Evolutionary conservation across 2,797 vertebrate species (phyloP), one percentile per base, ranked within the genome.

Genomic region (Protonibea diacanthus): DNA sequence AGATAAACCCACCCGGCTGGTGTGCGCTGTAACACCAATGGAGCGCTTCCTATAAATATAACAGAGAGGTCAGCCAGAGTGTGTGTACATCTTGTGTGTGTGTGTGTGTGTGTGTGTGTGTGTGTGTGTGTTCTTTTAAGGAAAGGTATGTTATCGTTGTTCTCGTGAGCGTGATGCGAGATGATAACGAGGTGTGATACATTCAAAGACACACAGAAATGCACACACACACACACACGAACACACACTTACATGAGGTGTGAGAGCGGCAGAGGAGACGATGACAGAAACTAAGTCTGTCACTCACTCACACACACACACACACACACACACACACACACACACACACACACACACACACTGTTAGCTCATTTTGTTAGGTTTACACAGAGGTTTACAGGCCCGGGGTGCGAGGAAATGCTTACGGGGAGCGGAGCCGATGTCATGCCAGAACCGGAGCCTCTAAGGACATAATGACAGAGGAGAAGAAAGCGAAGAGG

Each of bases 141-240:
- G 86, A 67, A 90, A 88, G 83, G 86, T 85, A 91, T 92, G 84
- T 84, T 76, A 89, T 86, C 78, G 2, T 38, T 75, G 52, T 58
- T 75, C 81, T 64, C 17, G 17, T 69, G 73, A 76, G 45, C 65
- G 56, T 71, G 75, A 77, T 80, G 80, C 64, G 64, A 20, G 52
- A 57, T 20, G 88, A 93, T 92, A 90, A 66, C 74, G 53, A 87
- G 87, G 90, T 90, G 91, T 89, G 81, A 86, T 58, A 25, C 56
- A 74, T 45, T 27, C 74, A 78, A 51, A 70, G 42, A 77, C 81
- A 82, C 55, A 48, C 7, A 52, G 0, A 81, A 56, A 62, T 55
- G 4, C 38, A 20, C 21, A 40, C 68, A 48, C 21, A 49, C 44
- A 51, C 62, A 47, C 48, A 55, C 33, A 58, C 48, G 56, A 52